A percentile compares a stretch with the other conserved stretches of the same genome.
phyloP scores from a whole-genome alignment of 2,797 vertebrate genomes.

The Psittacula derbiana region DNA sequence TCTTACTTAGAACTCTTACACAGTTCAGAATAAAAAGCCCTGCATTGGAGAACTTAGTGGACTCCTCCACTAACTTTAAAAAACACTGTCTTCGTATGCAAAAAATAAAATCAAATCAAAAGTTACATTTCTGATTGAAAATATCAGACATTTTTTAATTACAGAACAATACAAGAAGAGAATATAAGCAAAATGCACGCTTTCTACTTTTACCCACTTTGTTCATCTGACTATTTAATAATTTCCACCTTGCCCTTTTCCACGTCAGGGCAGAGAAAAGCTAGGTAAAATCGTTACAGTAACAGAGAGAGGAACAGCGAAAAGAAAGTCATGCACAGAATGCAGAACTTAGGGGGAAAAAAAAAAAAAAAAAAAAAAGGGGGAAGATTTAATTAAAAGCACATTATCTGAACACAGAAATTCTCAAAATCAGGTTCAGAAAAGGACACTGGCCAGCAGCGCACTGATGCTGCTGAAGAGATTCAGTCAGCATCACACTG shows the following conservation, averaged over 20 bases:
- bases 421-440: rapidly evolving
- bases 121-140: not conserved
- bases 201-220: not conserved
- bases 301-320: not conserved
- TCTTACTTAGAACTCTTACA: not conserved
- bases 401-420: rapidly evolving
- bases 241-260: not conserved
- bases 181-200: not conserved
- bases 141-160: not conserved
- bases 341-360: not conserved
- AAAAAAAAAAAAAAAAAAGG: no score
- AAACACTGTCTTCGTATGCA: rapidly evolving
- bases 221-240: not conserved
- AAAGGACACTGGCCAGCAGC: rapidly evolving
- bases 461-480: not conserved
- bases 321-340: not conserved
- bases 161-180: rapidly evolving
- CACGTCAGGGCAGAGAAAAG: rapidly evolving
- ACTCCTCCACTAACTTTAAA: not conserved
- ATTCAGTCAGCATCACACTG: rapidly evolving
- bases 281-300: not conserved
- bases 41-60: not conserved
- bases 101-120: not conserved
- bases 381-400: not conserved
- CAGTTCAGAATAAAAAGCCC: not conserved